phyloP scores from a whole-genome alignment of 2,888 invertebrate genomes.

The Clitarchus hookeri region DNA sequence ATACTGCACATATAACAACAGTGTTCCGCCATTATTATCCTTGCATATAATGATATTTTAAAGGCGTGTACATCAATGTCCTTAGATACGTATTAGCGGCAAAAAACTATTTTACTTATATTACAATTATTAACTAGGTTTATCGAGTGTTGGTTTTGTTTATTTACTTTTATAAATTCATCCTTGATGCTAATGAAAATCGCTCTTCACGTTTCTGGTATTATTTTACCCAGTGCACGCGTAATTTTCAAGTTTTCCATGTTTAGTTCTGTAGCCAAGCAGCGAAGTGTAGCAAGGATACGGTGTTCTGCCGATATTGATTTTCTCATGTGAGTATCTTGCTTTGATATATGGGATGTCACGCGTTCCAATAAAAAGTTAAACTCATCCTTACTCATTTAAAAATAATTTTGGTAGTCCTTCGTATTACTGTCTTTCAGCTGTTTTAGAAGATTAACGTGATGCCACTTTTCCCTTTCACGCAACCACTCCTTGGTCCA shows the following conservation, averaged over 20 bases:
- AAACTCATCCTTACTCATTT: background rate
- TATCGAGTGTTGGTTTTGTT: background rate
- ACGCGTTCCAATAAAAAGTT: background rate
- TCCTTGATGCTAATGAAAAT: background rate
- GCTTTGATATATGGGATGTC: background rate
- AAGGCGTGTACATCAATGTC: background rate
- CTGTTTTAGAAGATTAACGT: no score
- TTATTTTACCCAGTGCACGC: background rate
- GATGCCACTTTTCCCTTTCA: no score
- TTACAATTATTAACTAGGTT: background rate
- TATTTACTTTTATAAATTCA: background rate
- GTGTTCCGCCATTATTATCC: background rate
- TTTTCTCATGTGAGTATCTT: background rate
- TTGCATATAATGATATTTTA: no score
- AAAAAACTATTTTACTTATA: background rate
- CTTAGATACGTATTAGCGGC: background rate
- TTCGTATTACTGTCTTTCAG: background rate
- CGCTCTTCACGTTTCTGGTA: background rate
- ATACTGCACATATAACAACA: background rate
- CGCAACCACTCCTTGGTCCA: no score
- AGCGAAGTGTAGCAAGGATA: background rate
- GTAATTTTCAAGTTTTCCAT: background rate
- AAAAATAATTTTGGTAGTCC: background rate
- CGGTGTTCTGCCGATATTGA: background rate
- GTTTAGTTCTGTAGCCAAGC: background rate